Conservation (phyloP, 1,140 invertebrate genomes). For the Atopsyche davidsoni region DNA sequence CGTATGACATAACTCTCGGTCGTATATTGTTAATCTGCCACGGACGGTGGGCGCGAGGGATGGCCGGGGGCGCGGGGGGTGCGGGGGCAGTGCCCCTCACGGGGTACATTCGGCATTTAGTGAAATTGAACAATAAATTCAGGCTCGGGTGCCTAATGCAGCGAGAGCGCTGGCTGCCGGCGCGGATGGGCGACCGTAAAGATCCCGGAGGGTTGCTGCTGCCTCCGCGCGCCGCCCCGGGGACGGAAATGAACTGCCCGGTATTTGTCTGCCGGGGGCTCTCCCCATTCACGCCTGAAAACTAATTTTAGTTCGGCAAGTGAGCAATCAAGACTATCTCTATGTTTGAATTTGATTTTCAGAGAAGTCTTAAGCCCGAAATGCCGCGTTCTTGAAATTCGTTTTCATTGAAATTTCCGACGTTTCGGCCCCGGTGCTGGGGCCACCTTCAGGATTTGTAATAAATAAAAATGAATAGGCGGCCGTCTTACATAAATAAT, state of each 20-base stretch:
- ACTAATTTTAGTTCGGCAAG: too few species aligned
- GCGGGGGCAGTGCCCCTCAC: conserved; percentile 9
- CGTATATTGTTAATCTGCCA: too few species aligned
- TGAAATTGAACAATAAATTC: conserved; percentile 30
- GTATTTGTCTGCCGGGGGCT: too few species aligned
- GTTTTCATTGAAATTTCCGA: not conserved
- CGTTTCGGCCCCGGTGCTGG: not conserved
- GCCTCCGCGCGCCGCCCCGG: not conserved
- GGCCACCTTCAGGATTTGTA: not conserved
- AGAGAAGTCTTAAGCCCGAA: not conserved
- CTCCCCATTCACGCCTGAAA: too few species aligned
- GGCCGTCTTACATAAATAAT: too few species aligned
- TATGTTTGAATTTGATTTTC: not conserved
- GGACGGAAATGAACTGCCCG: too few species aligned
- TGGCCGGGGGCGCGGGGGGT: conserved; percentile 13
- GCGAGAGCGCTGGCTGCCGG: conserved; percentile 15
- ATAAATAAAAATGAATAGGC: too few species aligned
- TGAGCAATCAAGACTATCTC: not conserved
- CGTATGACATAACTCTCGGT: too few species aligned
- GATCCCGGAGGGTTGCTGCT: conserved; percentile 13
- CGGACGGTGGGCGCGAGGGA: conserved; percentile 3
- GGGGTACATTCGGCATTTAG: conserved; percentile 23
- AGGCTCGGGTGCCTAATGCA: conserved; percentile 22
- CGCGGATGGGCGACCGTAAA: not conserved
- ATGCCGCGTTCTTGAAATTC: not conserved